Conservation (phyloP, 2,113 vertebrate species). For the Phalacrocorax aristotelis region DNA sequence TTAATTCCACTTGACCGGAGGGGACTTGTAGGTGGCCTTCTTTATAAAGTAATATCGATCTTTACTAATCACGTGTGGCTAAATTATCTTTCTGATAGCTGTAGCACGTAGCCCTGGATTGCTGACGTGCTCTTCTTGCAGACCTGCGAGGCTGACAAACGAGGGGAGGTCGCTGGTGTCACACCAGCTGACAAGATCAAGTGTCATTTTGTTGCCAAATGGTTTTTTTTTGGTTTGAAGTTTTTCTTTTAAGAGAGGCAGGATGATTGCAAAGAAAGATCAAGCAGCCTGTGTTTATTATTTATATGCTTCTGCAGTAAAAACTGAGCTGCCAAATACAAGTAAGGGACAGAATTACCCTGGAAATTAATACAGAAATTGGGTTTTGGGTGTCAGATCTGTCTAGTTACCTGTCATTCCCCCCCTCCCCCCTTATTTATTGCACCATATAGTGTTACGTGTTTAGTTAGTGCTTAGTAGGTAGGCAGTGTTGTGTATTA, state of each 20-base stretch:
- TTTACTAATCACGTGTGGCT: neutral
- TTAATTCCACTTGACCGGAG: neutral
- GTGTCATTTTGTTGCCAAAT: neutral
- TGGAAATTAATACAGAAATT: neutral
- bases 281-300: neutral
- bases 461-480: neutral
- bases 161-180: neutral
- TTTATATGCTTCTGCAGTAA: neutral
- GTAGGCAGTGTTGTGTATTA: neutral
- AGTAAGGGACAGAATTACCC: neutral
- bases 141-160: neutral
- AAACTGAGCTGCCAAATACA: neutral
- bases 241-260: neutral
- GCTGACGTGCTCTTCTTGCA: neutral
- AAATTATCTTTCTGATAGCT: neutral
- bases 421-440: neutral
- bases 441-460: neutral
- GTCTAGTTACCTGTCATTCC: neutral
- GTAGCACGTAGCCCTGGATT: rapidly evolving
- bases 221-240: neutral
- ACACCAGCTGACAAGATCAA: neutral
- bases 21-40: neutral
- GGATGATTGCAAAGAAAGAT: neutral
- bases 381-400: neutral
- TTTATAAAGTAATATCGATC: neutral